Evolutionary conservation across 1,140 invertebrate species (phyloP).

Genomic region (Contarinia nasturtii): DNA sequence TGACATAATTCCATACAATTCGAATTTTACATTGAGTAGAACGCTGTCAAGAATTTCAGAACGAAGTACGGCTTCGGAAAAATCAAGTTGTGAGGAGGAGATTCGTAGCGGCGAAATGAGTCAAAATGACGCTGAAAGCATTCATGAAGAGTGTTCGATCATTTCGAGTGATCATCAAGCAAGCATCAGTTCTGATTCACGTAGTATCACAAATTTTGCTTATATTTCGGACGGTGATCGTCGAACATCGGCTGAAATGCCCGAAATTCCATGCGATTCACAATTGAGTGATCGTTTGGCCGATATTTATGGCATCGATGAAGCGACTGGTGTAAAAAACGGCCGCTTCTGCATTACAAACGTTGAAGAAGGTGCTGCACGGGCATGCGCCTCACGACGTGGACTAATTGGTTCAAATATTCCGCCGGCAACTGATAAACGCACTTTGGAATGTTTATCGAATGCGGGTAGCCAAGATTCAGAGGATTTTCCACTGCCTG

Average conservation of each 20-base stretch:
- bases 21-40: slow-evolving; percentile 45
- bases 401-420: too few species aligned
- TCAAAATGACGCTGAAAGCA: slow-evolving; percentile 45
- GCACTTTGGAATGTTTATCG: slow-evolving; percentile 20
- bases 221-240: slow-evolving; percentile 55
- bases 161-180: slow-evolving; percentile 66
- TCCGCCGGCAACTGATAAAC: slow-evolving; percentile 13
- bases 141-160: slow-evolving; percentile 55
- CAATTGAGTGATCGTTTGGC: slow-evolving; percentile 23
- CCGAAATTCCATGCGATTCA: slow-evolving; percentile 56
- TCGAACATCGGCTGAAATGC: slow-evolving; percentile 60
- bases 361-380: slow-evolving; percentile 13
- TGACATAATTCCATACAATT: slow-evolving; percentile 44
- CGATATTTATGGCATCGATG: slow-evolving; percentile 23
- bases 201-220: slow-evolving; percentile 42
- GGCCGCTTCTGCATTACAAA: slow-evolving; percentile 22
- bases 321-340: slow-evolving; percentile 24
- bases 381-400: background rate
- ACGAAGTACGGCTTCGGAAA: slow-evolving; percentile 67
- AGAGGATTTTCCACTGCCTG: slow-evolving; percentile 47
- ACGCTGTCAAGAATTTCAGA: slow-evolving; percentile 73
- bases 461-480: slow-evolving; percentile 38
- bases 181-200: slow-evolving; percentile 65
- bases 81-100: slow-evolving; percentile 58
- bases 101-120: slow-evolving; percentile 57